Evolutionary conservation across 1,140 invertebrate genomes (phyloP).

Genomic region (Tribolium castaneum): DNA sequence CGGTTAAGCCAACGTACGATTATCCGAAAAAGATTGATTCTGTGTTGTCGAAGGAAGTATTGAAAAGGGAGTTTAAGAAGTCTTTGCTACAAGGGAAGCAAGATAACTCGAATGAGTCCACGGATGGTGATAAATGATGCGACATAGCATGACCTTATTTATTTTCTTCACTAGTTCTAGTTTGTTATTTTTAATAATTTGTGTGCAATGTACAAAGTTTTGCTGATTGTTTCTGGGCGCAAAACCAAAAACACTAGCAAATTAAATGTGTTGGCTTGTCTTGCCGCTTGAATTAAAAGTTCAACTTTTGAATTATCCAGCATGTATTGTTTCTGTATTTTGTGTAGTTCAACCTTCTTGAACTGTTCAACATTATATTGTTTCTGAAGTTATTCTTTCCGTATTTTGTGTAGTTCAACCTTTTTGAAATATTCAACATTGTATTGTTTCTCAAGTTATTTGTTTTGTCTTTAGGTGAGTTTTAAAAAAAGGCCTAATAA

Average conservation of each 20-base stretch:
- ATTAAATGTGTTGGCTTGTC: no score
- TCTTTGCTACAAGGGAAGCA: neutral
- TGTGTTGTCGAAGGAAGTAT: neutral
- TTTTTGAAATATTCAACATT: no score
- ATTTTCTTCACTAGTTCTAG: neutral
- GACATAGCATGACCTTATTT: neutral
- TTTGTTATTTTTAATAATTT: neutral
- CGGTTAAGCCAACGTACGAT: neutral
- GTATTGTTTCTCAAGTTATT: neutral
- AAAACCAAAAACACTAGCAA: neutral
- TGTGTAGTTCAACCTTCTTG: no score
- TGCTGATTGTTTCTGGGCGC: neutral
- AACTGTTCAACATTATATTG: no score
- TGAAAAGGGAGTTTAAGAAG: neutral
- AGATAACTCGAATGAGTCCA: no score
- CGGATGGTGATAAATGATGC: no score
- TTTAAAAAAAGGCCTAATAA: neutral
- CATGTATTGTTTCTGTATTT: no score
- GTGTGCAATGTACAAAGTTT: neutral
- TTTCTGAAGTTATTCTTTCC: neutral
- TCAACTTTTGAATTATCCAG: no score
- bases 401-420: no score
- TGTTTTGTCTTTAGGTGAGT: no score
- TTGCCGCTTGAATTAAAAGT: no score
- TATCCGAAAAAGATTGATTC: neutral